Base-by-base conservation (phyloP, 37 sponge, comb jelly and placozoan genomes). In the Axinella damicornis region DNA sequence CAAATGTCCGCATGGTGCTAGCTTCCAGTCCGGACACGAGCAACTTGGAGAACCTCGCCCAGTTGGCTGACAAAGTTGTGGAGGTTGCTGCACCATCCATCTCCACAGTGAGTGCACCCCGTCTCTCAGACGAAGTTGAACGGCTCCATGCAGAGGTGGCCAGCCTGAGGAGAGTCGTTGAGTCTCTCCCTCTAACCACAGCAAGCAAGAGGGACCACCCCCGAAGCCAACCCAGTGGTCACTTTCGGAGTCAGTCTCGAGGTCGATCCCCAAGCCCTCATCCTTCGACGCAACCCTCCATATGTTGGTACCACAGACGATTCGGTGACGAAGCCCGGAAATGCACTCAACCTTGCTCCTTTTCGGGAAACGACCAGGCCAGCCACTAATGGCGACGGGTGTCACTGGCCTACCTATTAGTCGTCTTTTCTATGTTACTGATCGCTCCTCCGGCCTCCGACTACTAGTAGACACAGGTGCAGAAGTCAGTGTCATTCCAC, bases 381-480 rank as follows among this genome's bases (percentile, higher is more conserved):
- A 81, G 91, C 53, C 91, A 62, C 77, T 81, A 74, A 65, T 30
- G 71, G 79, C 80, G 73, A 83, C 90, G 22, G 55, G 73, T 36
- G 80, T 39, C 52, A 36, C 81, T 84, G 90, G 90, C 90, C 77
- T 9, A 57, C 60, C 33, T 57, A 53, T 70, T 25, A 90, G 90
- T 90, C 90, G 81, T 81, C 85, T 84, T 21, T 71, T 89, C n/a
- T 81, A 65, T 53, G n/a, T 88, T 5, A 64, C 53, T 39, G 83
- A 88, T 65, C 35, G 59, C 30, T 31, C 33, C 5, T 46, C 53
- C 37, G 73, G 63, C 28, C 36, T 54, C 27, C 65, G 65, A 21
- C 76, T 82, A 59, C 83, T 88, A 22, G 77, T 88, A 20, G 83
- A 88, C 81, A 88, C n/a, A n/a, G n/a, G n/a, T n/a, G n/a, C n/a